These are phyloP conservation scores for Quadroppia sp. DNA, from an alignment of 2,888 invertebrate species.

Conservation along the genomic window DNA sequence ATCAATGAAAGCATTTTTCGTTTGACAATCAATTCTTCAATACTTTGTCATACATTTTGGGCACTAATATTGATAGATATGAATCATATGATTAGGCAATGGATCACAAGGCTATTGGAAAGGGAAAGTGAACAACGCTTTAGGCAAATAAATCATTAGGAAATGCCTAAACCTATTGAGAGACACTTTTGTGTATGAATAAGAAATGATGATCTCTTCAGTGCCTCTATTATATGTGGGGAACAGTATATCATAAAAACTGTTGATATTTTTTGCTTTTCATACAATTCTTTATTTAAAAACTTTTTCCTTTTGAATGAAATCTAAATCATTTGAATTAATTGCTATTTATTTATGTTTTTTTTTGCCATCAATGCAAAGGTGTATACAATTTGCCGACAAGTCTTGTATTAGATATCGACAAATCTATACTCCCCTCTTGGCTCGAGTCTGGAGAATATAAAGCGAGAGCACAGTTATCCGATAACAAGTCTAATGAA, in stretches of 20 bases:
- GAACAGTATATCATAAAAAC: too few relatives aligned
- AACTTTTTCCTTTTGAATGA: too few relatives aligned
- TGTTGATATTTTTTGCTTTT: not conserved
- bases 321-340: too few relatives aligned
- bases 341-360: not conserved
- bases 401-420: conserved; percentile 13
- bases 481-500: conserved; percentile 3
- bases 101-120: not conserved
- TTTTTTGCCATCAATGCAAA: not conserved
- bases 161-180: not conserved
- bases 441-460: conserved; percentile 30
- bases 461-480: not conserved
- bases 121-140: not conserved
- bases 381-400: conserved; percentile 6
- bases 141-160: conserved; percentile 27
- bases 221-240: not conserved
- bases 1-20: not conserved
- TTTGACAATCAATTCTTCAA: not conserved
- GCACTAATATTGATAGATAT: conserved; percentile 26
- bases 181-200: not conserved
- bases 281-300: not conserved
- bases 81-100: not conserved
- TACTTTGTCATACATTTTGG: conserved; percentile 1
- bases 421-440: conserved; percentile 21
- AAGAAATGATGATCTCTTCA: not conserved